Evolutionary conservation across 1,140 invertebrate genomes (phyloP).

Genomic region (Dendrolimus punctatus): DNA sequence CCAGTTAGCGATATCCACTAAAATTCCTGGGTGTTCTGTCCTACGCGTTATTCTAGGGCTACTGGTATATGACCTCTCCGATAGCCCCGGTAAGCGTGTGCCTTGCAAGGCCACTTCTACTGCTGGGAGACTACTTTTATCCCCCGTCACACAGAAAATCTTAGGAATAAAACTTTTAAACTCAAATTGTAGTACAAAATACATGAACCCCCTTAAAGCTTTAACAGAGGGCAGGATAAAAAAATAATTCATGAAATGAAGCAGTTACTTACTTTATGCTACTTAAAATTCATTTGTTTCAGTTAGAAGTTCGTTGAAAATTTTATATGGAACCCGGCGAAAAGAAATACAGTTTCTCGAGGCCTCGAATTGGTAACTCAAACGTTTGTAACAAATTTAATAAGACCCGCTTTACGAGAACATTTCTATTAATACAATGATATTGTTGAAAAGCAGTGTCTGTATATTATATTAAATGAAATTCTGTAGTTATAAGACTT

Average conservation of each 20-base stretch:
- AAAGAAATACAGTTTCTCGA: conserved; percentile 31
- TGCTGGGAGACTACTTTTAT: no score
- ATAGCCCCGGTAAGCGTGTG: no score
- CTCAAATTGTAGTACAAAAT: neutral
- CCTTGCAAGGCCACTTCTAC: no score
- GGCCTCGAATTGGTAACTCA: conserved; percentile 17
- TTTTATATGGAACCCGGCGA: conserved; percentile 14
- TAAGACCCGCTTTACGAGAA: conserved; percentile 36
- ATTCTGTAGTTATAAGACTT: no score
- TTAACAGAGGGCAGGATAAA: conserved; percentile 4
- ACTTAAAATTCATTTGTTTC: conserved; percentile 26
- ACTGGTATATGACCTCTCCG: no score
- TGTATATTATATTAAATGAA: no score
- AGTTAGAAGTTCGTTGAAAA: conserved; percentile 12
- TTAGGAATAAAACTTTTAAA: no score
- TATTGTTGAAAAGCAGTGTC: no score
- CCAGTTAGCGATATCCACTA: no score
- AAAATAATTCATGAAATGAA: conserved; percentile 18
- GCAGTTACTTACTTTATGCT: conserved; percentile 13
- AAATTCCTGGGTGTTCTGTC: no score
- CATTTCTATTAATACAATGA: conserved; percentile 36
- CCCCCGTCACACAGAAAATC: no score
- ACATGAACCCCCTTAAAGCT: neutral
- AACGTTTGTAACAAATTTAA: conserved; percentile 51
- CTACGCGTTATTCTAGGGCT: no score